phyloP scores from a whole-genome alignment of 1,140 invertebrate genomes.

The Drosophila truncata region DNA sequence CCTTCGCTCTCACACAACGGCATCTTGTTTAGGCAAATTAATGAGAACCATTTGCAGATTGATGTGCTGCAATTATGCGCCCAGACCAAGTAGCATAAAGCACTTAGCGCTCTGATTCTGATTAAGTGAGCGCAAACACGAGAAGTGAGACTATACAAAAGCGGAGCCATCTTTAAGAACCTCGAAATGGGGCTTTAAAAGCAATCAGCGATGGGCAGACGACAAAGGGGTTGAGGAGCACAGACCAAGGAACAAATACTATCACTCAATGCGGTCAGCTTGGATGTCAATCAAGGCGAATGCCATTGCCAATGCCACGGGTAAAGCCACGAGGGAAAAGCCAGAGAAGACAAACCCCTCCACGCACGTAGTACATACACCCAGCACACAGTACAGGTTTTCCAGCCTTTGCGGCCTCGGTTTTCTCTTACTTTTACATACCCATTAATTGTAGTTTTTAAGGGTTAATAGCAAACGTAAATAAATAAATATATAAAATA shows the following conservation, averaged over 20 bases:
- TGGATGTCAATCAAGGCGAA: constrained; percentile 77
- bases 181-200: constrained; percentile 40
- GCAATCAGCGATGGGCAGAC: constrained; percentile 44
- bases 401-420: background rate
- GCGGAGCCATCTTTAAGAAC: constrained; percentile 19
- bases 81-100: constrained; percentile 60
- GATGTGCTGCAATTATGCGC: constrained; percentile 79
- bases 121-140: constrained; percentile 63
- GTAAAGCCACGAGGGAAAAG: constrained; percentile 22
- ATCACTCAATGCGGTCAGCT: constrained; percentile 74
- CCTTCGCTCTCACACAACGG: background rate
- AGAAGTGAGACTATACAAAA: constrained; percentile 8
- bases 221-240: background rate
- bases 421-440: constrained; percentile 9
- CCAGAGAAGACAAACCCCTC: constrained; percentile 26
- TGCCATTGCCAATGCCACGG: constrained; percentile 61
- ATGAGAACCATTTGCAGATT: constrained; percentile 79
- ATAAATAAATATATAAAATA: background rate
- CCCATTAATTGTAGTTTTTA: background rate
- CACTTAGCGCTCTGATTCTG: constrained; percentile 80
- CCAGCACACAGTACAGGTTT: constrained; percentile 4
- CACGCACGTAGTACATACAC: constrained; percentile 5
- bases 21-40: constrained; percentile 71
- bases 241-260: constrained; percentile 27
- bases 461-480: background rate